A percentile compares a stretch with the other conserved stretches of the same genome.
phyloP scores from a whole-genome alignment of 1,140 invertebrate species.

The Aricia agestis region DNA sequence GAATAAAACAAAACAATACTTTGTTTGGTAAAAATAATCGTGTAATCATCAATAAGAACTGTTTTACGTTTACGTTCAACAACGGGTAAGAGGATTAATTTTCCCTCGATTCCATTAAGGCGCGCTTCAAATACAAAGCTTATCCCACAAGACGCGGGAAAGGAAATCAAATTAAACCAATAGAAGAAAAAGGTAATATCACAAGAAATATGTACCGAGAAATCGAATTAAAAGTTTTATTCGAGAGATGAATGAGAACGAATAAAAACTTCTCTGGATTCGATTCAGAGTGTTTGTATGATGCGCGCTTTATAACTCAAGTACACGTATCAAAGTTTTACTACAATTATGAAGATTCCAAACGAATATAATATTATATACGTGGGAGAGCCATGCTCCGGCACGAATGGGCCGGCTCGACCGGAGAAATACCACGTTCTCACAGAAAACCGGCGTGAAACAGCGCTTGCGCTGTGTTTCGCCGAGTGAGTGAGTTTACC shows the following conservation, averaged over 20 bases:
- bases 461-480: too few species aligned
- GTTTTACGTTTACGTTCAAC: not conserved
- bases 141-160: not conserved
- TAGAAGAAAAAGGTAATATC: not conserved
- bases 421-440: too few species aligned
- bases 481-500: too few species aligned
- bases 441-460: too few species aligned
- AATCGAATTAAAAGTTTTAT: not conserved
- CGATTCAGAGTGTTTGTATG: not conserved
- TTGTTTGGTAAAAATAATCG: too few species aligned
- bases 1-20: too few species aligned
- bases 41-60: too few species aligned
- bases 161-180: not conserved
- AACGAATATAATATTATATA: too few species aligned
- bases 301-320: not conserved
- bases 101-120: not conserved
- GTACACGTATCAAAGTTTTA: too few species aligned
- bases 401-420: too few species aligned
- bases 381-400: too few species aligned
- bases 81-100: not conserved
- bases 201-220: not conserved
- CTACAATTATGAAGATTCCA: too few species aligned
- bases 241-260: not conserved
- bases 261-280: not conserved
- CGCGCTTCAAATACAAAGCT: not conserved